Percentiles rank a stretch among this genome's conserved stretches.
Evolutionary conservation across 2,888 invertebrate genomes (phyloP).

Genomic region (Himalopsyche anomala): DNA sequence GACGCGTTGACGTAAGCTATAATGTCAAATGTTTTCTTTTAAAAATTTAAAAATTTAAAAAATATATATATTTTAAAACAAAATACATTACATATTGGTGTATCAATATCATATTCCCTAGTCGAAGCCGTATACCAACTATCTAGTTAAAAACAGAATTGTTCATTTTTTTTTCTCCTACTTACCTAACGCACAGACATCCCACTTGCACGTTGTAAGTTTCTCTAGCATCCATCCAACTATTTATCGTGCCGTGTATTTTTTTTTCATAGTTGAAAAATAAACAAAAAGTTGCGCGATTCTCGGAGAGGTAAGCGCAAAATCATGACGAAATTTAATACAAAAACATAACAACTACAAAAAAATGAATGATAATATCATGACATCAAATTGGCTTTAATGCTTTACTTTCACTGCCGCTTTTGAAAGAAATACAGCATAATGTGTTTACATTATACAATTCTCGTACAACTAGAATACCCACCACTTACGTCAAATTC

Average conservation of each 20-base stretch:
- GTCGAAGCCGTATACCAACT: too few relatives aligned
- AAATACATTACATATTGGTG: too few relatives aligned
- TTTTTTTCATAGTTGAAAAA: not conserved
- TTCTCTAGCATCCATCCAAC: not conserved
- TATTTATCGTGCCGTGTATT: not conserved
- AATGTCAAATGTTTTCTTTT: too few relatives aligned
- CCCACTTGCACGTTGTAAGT: too few relatives aligned
- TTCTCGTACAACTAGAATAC: not conserved
- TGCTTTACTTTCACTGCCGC: constrained; percentile 8
- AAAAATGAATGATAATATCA: constrained; percentile 25
- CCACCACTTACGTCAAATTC: not conserved
- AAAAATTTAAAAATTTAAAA: too few relatives aligned
- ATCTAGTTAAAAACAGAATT: too few relatives aligned
- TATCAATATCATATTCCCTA: too few relatives aligned
- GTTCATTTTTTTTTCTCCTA: too few relatives aligned
- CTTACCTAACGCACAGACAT: too few relatives aligned
- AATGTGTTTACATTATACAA: constrained; percentile 25
- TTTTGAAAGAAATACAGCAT: constrained; percentile 10
- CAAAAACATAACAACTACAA: not conserved
- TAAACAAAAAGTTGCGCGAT: constrained; percentile 1
- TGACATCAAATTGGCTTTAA: constrained; percentile 13
- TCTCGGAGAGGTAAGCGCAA: not conserved
- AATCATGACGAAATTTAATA: not conserved
- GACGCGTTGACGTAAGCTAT: too few relatives aligned
- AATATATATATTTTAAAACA: too few relatives aligned